phyloP scores from a whole-genome alignment of 2,797 vertebrate genomes.

The Sternarchorhynchus goeldii region DNA sequence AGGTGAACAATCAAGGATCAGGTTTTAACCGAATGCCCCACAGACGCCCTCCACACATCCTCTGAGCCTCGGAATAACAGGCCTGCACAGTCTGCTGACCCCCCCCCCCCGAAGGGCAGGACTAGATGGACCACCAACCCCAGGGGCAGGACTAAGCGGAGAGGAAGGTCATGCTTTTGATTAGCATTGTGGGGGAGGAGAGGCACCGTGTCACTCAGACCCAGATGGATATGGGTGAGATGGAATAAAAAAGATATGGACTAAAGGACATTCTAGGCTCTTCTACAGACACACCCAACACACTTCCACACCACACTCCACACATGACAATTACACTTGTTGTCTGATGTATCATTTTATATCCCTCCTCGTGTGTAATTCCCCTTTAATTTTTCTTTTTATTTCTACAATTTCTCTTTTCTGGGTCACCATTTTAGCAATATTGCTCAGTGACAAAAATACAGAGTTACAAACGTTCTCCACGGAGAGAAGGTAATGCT shows the following conservation, averaged over 20 bases:
- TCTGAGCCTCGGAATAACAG: conserved; percentile 35
- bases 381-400: conserved; percentile 6
- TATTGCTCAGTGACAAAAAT: conserved; percentile 12
- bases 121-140: neutral
- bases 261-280: too few relatives aligned
- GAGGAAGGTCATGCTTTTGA: conserved; percentile 44
- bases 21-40: conserved; percentile 20
- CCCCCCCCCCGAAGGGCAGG: too few relatives aligned
- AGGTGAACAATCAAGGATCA: conserved; percentile 4
- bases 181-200: conserved; percentile 21
- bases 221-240: conserved; percentile 29
- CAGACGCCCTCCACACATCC: conserved; percentile 37
- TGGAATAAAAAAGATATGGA: too few relatives aligned
- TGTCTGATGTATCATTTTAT: conserved; percentile 33
- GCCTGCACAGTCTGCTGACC: conserved; percentile 3
- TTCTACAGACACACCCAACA: conserved; percentile 14
- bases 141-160: conserved; percentile 18
- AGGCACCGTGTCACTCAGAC: conserved; percentile 32
- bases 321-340: conserved; percentile 43
- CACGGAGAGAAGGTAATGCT: conserved; percentile 49
- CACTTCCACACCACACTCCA: conserved; percentile 36
- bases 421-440: conserved; percentile 32
- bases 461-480: conserved; percentile 45
- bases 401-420: conserved; percentile 16
- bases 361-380: conserved; percentile 40